Evolutionary conservation across 2,797 vertebrate genomes (phyloP).

Genomic region (Sylvia borin): DNA sequence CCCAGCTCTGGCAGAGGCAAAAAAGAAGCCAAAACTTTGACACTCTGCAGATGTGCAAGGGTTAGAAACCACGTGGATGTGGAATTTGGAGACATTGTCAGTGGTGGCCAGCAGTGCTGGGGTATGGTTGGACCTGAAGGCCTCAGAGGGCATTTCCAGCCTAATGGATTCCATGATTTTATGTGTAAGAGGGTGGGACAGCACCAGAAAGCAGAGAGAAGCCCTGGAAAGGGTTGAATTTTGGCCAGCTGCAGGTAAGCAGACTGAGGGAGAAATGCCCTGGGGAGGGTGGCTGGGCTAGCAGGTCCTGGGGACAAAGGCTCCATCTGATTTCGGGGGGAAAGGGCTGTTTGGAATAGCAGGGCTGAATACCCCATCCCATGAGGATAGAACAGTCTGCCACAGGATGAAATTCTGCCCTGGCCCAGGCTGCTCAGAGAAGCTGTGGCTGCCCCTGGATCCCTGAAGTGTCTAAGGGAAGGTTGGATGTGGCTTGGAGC

Average conservation of each 20-base stretch:
- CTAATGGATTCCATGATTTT: neutral
- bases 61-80: accelerated
- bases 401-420: neutral
- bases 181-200: neutral
- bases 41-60: neutral
- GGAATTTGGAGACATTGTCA: neutral
- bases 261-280: neutral
- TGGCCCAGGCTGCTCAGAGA: neutral
- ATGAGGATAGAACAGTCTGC: neutral
- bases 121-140: accelerated
- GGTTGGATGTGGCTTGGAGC: accelerated
- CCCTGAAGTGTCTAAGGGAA: neutral
- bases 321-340: neutral
- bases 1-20: too few relatives aligned
- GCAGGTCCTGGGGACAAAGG: neutral
- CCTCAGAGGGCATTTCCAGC: neutral
- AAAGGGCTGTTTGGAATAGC: neutral
- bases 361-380: neutral
- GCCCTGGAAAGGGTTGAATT: neutral
- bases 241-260: neutral
- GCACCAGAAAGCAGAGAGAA: neutral
- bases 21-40: too few relatives aligned
- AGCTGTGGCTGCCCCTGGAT: neutral
- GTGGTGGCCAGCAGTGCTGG: neutral
- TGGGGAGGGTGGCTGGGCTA: neutral